Evolutionary conservation across 2,113 vertebrate species (phyloP).

Genomic region (Eulemur rufifrons): DNA sequence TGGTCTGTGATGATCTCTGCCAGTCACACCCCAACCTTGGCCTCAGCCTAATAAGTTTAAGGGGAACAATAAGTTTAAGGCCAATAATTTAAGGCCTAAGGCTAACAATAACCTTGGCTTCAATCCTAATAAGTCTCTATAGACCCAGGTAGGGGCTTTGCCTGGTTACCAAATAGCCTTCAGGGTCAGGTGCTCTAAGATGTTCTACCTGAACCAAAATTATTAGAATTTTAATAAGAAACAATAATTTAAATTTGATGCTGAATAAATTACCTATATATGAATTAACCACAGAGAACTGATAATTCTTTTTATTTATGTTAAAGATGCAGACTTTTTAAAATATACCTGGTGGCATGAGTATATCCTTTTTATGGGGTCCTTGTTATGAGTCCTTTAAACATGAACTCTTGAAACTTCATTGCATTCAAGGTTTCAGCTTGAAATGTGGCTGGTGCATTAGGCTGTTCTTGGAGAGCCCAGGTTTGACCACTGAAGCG

Average conservation of each 20-base stretch:
- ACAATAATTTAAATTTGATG: neutral
- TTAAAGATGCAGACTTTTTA: neutral
- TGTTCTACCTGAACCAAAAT: neutral
- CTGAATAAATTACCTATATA: neutral
- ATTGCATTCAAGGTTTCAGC: conserved; percentile 15
- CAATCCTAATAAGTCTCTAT: neutral
- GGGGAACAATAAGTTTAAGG: neutral
- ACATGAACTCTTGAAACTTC: conserved; percentile 32
- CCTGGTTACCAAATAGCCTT: neutral
- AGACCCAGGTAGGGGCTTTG: neutral
- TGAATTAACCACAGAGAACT: neutral
- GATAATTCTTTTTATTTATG: conserved; percentile 1
- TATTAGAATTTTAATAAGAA: conserved; percentile 20
- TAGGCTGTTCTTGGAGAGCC: neutral
- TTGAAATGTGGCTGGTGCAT: neutral
- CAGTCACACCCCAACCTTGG: neutral
- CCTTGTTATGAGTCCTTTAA: conserved; percentile 52
- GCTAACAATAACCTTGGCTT: neutral
- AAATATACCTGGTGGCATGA: neutral
- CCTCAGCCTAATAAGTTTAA: neutral
- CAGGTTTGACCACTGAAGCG: neutral
- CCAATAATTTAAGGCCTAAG: neutral
- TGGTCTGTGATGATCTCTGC: neutral
- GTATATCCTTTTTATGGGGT: neutral
- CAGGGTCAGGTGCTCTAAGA: neutral